phyloP scores from a whole-genome alignment of 2,888 invertebrate species.

The Plagodis dolabraria region DNA sequence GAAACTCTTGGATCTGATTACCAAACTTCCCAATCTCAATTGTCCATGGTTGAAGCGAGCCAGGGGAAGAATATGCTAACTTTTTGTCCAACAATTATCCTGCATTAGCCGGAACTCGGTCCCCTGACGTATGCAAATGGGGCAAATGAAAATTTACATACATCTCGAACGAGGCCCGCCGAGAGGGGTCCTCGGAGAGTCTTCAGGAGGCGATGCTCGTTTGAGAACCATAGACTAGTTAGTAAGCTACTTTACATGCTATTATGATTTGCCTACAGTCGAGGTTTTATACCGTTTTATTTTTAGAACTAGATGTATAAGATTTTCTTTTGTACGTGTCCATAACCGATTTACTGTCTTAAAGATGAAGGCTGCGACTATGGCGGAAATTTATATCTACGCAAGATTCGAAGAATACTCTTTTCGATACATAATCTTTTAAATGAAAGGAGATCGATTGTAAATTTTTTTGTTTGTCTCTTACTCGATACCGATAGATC shows the following conservation, averaged over 20 bases:
- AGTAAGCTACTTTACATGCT: conserved; percentile 1
- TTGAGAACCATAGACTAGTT: conserved; percentile 15
- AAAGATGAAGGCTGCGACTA: too few relatives aligned
- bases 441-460: too few relatives aligned
- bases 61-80: conserved; percentile 42
- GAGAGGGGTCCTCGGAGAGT: conserved; percentile 21
- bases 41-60: conserved; percentile 31
- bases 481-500: too few relatives aligned
- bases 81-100: conserved; percentile 63
- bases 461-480: too few relatives aligned
- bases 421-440: too few relatives aligned
- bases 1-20: conserved; percentile 22
- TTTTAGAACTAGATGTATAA: too few relatives aligned
- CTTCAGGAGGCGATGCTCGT: conserved; percentile 10
- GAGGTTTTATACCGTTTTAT: background rate
- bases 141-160: conserved; percentile 37
- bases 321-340: too few relatives aligned
- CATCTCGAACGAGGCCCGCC: conserved; percentile 27
- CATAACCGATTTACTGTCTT: too few relatives aligned
- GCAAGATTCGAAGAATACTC: too few relatives aligned
- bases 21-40: conserved; percentile 25
- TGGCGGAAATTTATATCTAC: too few relatives aligned
- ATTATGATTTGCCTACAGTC: background rate
- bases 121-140: conserved; percentile 37
- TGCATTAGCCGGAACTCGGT: conserved; percentile 49